Evolutionary conservation across 2,113 vertebrate species (phyloP), one percentile per base, ranked within the genome.

Genomic region (Nettapus auritus): DNA sequence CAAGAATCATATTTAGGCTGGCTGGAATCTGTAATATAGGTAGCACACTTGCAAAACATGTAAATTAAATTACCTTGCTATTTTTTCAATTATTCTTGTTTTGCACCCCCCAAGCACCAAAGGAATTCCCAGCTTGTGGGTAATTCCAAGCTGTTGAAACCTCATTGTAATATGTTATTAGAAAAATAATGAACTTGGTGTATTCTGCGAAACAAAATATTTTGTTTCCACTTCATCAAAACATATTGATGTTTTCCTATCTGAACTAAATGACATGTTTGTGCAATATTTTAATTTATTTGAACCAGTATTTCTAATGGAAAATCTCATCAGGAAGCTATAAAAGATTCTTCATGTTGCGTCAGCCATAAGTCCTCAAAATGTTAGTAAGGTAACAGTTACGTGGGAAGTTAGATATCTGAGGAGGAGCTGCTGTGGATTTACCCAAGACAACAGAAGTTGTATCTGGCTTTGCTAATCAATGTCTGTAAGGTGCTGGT

Each of bases 321-420:
- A 23, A 69, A 57, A 69, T 11, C 6, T 11, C 73, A 5, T 40
- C 53, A 79, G 62, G 50, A 84, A 73, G 64, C 3, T 0, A 62
- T 16, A 14, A 6, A 15, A 29, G 3, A 4, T 90, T 82, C 44
- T 89, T 82, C 12, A 6, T 11, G 4, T 42, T 42, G 0, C 18
- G n/a, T 57, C 33, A 66, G 17, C 12, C 0, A 0, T 10, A 90
- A 66, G 3, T 8, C 22, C 33, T 64, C 40, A 34, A 56, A 34
- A n/a, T 26, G 17, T n/a, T 40, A 4, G 7, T 11, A 6, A 57
- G 9, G 26, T 20, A 44, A 10, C 1, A 31, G 53, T 7, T 56
- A 55, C 8, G 55, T 44, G 26, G 53, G 46, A 73, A 69, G 34
- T 29, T 0, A 50, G 21, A 31, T 46, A 3, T 76, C 31, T 52